Evolutionary conservation across 2,797 vertebrate species (phyloP), one percentile per base, ranked within the genome.

Genomic region (Tenualosa ilisha): DNA sequence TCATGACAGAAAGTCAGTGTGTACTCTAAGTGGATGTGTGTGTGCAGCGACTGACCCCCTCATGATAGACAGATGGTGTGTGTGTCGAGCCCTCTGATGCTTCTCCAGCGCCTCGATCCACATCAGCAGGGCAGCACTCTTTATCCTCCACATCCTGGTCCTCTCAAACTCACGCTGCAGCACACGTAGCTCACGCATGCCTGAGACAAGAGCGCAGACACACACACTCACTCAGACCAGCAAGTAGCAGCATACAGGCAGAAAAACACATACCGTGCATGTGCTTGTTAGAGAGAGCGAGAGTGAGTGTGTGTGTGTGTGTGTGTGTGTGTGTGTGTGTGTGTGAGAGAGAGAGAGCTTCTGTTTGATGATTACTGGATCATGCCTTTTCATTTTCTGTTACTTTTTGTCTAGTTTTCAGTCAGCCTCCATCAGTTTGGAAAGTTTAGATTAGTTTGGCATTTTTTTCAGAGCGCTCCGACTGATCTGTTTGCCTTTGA

Each of bases 61-160:
- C 59, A 83, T 68, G 11, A 87, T 46, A 84, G 56, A 24, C 59
- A 31, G 50, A 5, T 81, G 84, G 46, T 85, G 53, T 17, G 65
- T 53, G 51, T 50, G 51, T 5, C 68, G 65, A 61, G 88, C 85
- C 59, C 46, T 84, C 50, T 79, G 68, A 7, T 81, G 37, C 6
- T 86, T 81, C 63, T 83, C 82, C 43, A 83, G 26, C n/a, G 53
- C 65, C 40, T 85, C 81, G 1, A 49, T 61, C 87, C 89, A 90
- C 68, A 12, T 65, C 46, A 75, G 82, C 82, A 88, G 51, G 61
- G 50, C 31, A 54, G 20, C 79, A 24, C 54, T 87, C 86, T 85
- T 87, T 13, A 61, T 26, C 9, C 26, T 53, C 43, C 22, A 84
- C 54, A 68, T 83, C 54, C 59, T 84, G n/a, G 4, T 68, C 82